These are phyloP conservation scores for Drosophila sproati DNA, from an alignment of 1,140 invertebrate genomes.

Conservation along the genomic window DNA sequence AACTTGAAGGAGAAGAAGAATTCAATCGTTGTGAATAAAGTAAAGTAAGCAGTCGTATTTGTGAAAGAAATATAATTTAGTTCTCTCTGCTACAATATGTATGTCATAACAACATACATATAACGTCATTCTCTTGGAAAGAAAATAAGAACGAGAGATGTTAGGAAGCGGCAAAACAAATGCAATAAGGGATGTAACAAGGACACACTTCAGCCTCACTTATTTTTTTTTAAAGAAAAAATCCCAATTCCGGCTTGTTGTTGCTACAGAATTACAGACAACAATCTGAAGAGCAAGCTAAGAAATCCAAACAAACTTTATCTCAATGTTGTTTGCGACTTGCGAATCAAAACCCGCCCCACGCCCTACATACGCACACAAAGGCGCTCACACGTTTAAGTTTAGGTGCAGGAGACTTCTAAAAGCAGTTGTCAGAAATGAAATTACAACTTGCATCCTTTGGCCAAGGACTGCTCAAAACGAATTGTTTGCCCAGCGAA, in stretches of 20 bases:
- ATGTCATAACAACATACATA: background rate
- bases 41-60: too few species aligned
- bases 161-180: slow-evolving; percentile 52
- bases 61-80: too few species aligned
- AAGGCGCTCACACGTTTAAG: slow-evolving; percentile 10
- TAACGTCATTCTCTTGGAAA: background rate
- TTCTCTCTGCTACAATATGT: too few species aligned
- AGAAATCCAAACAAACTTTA: slow-evolving; percentile 79
- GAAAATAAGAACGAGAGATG: background rate
- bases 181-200: slow-evolving; percentile 72
- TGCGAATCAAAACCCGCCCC: slow-evolving; percentile 69
- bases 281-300: slow-evolving; percentile 51
- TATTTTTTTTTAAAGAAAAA: background rate
- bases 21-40: too few species aligned
- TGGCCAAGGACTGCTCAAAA: slow-evolving; percentile 49
- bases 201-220: slow-evolving; percentile 23
- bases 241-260: background rate
- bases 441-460: slow-evolving; percentile 80
- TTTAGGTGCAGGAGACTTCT: slow-evolving; percentile 15
- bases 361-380: slow-evolving; percentile 20
- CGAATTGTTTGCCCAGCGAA: slow-evolving; percentile 70
- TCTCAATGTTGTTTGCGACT: slow-evolving; percentile 77
- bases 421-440: slow-evolving; percentile 63
- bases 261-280: slow-evolving; percentile 42
- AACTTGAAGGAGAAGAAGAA: too few species aligned